These are phyloP conservation scores for Drosophila koepferae DNA, from an alignment of 2,888 invertebrate genomes.

Conservation along the genomic window DNA sequence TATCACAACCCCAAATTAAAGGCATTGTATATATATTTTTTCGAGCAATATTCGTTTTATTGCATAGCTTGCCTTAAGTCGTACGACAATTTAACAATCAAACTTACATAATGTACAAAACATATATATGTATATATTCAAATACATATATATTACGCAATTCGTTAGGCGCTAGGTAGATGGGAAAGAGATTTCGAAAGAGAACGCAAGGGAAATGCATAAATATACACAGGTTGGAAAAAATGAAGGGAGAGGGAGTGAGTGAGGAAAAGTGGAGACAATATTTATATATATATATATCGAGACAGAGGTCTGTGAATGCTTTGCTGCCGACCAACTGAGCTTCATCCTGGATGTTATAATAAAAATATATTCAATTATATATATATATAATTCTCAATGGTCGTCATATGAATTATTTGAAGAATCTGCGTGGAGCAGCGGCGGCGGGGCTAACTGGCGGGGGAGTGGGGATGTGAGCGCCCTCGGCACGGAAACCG, in stretches of 20 bases:
- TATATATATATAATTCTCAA: slow-evolving; percentile 24
- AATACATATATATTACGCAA: slow-evolving; percentile 60
- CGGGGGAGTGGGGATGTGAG: slow-evolving; percentile 85
- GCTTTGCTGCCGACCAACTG: slow-evolving; percentile 38
- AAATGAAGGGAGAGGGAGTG: slow-evolving; percentile 8
- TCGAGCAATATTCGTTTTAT: slow-evolving; percentile 75
- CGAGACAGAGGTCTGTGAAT: slow-evolving; percentile 28
- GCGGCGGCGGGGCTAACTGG: slow-evolving; percentile 76
- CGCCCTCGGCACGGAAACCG: slow-evolving; percentile 86
- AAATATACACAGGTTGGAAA: slow-evolving; percentile 42
- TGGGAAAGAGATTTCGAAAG: slow-evolving; percentile 13
- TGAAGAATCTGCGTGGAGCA: slow-evolving; percentile 76
- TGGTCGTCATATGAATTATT: slow-evolving; percentile 64
- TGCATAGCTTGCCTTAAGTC: slow-evolving; percentile 69
- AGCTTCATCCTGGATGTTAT: slow-evolving; percentile 43
- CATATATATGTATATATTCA: slow-evolving; percentile 34
- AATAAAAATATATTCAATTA: slow-evolving; percentile 45
- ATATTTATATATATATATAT: background rate
- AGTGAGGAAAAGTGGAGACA: background rate
- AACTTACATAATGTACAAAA: slow-evolving; percentile 70
- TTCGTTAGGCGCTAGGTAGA: slow-evolving; percentile 63
- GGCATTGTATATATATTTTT: slow-evolving; percentile 16
- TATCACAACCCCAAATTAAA: background rate
- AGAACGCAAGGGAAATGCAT: slow-evolving; percentile 41
- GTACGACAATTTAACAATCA: slow-evolving; percentile 73